Evolutionary conservation across 2,888 invertebrate species (phyloP).

Genomic region (Pheosia gnoma): DNA sequence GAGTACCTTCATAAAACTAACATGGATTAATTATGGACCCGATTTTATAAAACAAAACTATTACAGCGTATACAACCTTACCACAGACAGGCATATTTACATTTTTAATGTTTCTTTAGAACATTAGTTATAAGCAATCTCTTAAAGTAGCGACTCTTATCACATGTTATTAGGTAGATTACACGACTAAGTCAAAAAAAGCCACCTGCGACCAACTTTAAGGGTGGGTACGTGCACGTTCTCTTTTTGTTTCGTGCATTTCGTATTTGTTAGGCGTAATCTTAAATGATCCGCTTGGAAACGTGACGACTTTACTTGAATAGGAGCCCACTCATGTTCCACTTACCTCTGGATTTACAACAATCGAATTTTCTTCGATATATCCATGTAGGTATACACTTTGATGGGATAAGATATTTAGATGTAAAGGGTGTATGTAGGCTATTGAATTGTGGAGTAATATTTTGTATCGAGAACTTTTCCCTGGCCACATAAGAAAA

Average conservation of each 20-base stretch:
- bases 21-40: no score
- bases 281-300: conserved; percentile 54
- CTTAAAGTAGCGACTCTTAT: conserved; percentile 22
- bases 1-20: no score
- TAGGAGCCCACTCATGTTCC: conserved; percentile 19
- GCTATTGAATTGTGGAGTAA: no score
- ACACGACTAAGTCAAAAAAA: conserved; percentile 31
- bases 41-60: no score
- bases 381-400: not conserved
- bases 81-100: no score
- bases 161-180: conserved; percentile 31
- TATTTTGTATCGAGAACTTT: no score
- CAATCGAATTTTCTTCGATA: not conserved
- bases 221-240: conserved; percentile 43
- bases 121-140: conserved; percentile 18
- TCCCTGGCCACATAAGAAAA: no score
- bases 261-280: conserved; percentile 54
- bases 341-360: conserved; percentile 16
- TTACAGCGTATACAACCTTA: no score
- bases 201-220: conserved; percentile 43
- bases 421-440: not conserved
- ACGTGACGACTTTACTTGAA: conserved; percentile 55
- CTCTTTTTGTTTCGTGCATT: conserved; percentile 53
- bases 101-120: not conserved
- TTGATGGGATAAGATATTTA: not conserved